Evolutionary conservation across 2,888 invertebrate genomes (phyloP).

Genomic region (Plebejus anna): DNA sequence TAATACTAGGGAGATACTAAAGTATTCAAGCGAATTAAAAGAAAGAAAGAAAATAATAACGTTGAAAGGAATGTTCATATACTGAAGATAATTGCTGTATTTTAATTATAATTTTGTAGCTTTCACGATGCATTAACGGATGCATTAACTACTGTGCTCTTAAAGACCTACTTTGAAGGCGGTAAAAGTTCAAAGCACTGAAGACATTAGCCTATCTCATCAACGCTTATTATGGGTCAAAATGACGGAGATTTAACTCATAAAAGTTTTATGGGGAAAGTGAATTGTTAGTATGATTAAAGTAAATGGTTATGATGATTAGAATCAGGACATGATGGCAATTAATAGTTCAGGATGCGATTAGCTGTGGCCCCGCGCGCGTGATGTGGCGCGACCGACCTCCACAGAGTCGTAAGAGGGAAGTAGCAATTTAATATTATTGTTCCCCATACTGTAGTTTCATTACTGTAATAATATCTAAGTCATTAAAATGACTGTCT

Average conservation of each 20-base stretch:
- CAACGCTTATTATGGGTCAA: background rate
- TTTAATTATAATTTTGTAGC: no score
- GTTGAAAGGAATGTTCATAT: no score
- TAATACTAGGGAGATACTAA: no score
- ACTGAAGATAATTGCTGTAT: no score
- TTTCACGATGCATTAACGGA: no score
- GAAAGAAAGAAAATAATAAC: no score
- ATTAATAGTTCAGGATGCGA: constrained; percentile 11
- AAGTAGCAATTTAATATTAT: constrained; percentile 2
- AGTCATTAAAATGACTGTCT: background rate
- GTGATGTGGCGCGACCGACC: background rate
- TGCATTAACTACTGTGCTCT: no score
- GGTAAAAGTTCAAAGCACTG: background rate
- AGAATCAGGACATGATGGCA: background rate
- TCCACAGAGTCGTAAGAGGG: constrained; percentile 2
- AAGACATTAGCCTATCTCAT: background rate
- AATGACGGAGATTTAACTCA: background rate
- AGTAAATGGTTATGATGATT: constrained; percentile 18
- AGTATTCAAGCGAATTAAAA: no score
- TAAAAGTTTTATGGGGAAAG: background rate
- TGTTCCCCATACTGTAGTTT: constrained; percentile 3
- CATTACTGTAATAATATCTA: background rate
- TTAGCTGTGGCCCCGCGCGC: background rate
- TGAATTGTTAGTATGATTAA: background rate
- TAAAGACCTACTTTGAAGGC: no score